These are phyloP conservation scores for Sphinx pinastri DNA, from an alignment of 2,888 invertebrate genomes.

Conservation along the genomic window DNA sequence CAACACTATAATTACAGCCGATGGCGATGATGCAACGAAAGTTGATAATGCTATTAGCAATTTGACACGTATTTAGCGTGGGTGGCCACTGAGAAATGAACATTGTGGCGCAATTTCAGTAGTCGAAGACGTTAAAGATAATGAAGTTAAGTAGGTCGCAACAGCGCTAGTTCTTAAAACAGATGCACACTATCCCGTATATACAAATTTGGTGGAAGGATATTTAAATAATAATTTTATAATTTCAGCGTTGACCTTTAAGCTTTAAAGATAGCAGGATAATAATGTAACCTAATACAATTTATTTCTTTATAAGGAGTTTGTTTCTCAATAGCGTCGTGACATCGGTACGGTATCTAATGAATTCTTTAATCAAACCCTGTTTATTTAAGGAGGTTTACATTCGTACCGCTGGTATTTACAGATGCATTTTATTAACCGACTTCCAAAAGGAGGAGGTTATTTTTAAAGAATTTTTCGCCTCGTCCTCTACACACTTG, in stretches of 20 bases:
- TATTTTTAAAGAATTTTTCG: background rate
- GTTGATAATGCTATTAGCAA: conserved; percentile 78
- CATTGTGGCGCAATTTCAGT: conserved; percentile 64
- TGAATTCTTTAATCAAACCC: conserved; percentile 21
- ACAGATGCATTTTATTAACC: too few relatives aligned
- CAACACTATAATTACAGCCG: conserved; percentile 67
- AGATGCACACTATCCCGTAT: conserved; percentile 32
- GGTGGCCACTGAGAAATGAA: conserved; percentile 69
- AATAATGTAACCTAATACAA: conserved; percentile 24
- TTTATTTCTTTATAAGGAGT: conserved; percentile 26
- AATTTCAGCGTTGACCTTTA: conserved; percentile 32
- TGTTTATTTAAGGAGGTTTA: background rate
- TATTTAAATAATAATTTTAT: conserved; percentile 18
- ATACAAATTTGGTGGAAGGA: background rate
- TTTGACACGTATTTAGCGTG: conserved; percentile 78
- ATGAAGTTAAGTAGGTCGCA: conserved; percentile 59
- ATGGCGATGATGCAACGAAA: conserved; percentile 77
- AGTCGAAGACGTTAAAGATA: conserved; percentile 62
- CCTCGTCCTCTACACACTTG: background rate
- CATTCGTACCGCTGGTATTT: background rate
- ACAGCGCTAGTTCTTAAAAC: conserved; percentile 43
- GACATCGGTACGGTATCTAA: conserved; percentile 23
- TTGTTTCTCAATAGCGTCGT: conserved; percentile 25
- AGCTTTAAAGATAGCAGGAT: conserved; percentile 25
- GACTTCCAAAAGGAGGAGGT: too few relatives aligned